phyloP scores from a whole-genome alignment of 2,888 invertebrate genomes.

The Microchrysa polita region DNA sequence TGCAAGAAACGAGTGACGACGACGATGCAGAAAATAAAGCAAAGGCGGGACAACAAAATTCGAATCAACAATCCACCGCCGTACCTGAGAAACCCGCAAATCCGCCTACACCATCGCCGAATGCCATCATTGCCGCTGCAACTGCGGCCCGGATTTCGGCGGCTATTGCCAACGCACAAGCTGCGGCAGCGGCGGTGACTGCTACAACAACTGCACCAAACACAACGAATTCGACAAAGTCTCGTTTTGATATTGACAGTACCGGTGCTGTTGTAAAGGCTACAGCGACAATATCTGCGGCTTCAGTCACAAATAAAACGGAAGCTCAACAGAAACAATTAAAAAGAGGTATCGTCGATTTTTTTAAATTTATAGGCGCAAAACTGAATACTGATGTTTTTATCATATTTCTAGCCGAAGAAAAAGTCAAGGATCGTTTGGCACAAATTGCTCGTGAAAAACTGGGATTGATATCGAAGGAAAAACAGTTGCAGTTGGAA shows the following conservation, averaged over 20 bases:
- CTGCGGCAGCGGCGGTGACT: neutral
- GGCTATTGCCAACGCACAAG: constrained; percentile 11
- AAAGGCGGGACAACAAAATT: constrained; percentile 50
- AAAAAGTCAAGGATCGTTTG: constrained; percentile 70
- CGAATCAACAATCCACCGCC: constrained; percentile 31
- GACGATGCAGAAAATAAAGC: constrained; percentile 63
- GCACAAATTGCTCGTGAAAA: constrained; percentile 69
- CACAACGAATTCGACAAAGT: constrained; percentile 20
- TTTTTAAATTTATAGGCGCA: too few relatives aligned
- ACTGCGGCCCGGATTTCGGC: constrained; percentile 20
- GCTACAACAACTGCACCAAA: neutral
- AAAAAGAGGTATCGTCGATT: constrained; percentile 53
- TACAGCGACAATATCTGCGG: constrained; percentile 21
- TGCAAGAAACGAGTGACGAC: constrained; percentile 80
- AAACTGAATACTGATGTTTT: too few relatives aligned
- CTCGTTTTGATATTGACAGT: constrained; percentile 53
- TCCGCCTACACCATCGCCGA: constrained; percentile 2
- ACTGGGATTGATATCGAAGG: constrained; percentile 68
- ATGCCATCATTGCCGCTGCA: constrained; percentile 22
- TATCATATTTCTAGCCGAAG: constrained; percentile 66
- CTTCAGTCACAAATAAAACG: constrained; percentile 51
- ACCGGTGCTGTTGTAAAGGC: constrained; percentile 49
- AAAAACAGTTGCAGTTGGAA: constrained; percentile 73
- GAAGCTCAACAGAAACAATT: constrained; percentile 55
- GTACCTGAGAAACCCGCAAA: constrained; percentile 18